These are phyloP conservation scores for Apamea crenata DNA, from an alignment of 2,888 invertebrate species.

Conservation along the genomic window DNA sequence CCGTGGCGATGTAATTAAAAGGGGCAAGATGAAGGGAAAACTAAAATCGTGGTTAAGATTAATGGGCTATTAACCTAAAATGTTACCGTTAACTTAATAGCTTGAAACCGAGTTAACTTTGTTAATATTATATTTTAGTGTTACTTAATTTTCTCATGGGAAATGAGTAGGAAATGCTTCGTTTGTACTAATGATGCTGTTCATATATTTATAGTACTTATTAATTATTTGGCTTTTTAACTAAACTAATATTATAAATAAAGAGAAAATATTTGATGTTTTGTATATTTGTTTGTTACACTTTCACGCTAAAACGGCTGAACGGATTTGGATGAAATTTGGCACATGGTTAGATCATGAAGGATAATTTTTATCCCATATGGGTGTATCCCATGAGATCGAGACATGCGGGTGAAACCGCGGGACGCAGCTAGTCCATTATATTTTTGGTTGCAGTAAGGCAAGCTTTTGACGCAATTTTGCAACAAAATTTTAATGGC, in stretches of 20 bases:
- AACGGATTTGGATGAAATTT: neutral
- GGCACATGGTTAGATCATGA: neutral
- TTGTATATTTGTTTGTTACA: neutral
- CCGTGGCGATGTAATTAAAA: conserved; percentile 32
- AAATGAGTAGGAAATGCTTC: conserved; percentile 25
- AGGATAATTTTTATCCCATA: neutral
- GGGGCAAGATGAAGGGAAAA: conserved; percentile 41
- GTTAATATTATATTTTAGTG: conserved; percentile 41
- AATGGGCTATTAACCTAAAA: conserved; percentile 55
- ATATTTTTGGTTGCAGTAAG: neutral
- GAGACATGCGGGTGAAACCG: too few relatives aligned
- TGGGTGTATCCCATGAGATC: neutral
- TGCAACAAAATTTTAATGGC: neutral
- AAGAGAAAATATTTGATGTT: neutral
- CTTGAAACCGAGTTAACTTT: conserved; percentile 47
- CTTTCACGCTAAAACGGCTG: too few relatives aligned
- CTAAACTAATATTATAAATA: neutral
- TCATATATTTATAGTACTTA: conserved; percentile 1
- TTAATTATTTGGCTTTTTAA: neutral
- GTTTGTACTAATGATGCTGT: neutral
- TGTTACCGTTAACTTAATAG: conserved; percentile 46
- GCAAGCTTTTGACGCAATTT: neutral
- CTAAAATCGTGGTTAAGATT: conserved; percentile 55
- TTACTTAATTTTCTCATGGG: conserved; percentile 36
- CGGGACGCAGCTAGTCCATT: neutral